Percentiles rank a stretch among this genome's conserved stretches.
Conservation (phyloP, 35 echinoderm and acorn worm species). For the Strongylocentrotus purpuratus region DNA sequence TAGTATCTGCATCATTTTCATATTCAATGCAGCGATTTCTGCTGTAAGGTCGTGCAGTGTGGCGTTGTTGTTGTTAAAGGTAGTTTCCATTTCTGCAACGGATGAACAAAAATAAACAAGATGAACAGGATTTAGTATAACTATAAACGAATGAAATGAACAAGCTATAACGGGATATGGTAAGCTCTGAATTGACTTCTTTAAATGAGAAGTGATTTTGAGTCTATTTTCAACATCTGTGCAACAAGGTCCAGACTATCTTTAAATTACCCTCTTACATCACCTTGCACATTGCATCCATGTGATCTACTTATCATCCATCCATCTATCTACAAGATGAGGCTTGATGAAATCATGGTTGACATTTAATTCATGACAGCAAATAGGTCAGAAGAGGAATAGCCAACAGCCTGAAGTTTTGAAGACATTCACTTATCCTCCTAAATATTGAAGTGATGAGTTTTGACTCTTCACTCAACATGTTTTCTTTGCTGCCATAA, state of each 20-base stretch:
- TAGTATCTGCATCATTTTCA: slow-evolving; percentile 60
- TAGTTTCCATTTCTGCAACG: slow-evolving; percentile 70
- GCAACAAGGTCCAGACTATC: too few relatives aligned
- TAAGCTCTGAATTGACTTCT: too few relatives aligned
- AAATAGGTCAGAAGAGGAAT: background rate
- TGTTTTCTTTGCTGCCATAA: too few relatives aligned
- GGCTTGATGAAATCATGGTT: background rate
- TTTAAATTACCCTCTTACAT: background rate
- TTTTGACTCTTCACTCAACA: too few relatives aligned
- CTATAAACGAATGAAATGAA: too few relatives aligned
- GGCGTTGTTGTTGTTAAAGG: slow-evolving; percentile 66
- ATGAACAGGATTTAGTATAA: background rate
- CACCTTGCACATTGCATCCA: background rate
- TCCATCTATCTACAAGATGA: too few relatives aligned
- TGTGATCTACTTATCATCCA: background rate
- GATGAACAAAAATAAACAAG: background rate
- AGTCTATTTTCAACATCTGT: too few relatives aligned
- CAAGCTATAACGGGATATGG: background rate
- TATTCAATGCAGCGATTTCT: slow-evolving; percentile 65
- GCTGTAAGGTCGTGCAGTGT: slow-evolving; percentile 69
- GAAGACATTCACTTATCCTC: too few relatives aligned
- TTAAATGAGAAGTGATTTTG: too few relatives aligned
- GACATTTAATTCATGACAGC: background rate
- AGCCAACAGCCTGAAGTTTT: too few relatives aligned
- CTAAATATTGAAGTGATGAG: too few relatives aligned